A percentile compares a stretch with the other conserved stretches of the same genome.
These are phyloP conservation scores for Hephaestus fuliginosus DNA, from an alignment of 2,797 vertebrate genomes.

Conservation along the genomic window DNA sequence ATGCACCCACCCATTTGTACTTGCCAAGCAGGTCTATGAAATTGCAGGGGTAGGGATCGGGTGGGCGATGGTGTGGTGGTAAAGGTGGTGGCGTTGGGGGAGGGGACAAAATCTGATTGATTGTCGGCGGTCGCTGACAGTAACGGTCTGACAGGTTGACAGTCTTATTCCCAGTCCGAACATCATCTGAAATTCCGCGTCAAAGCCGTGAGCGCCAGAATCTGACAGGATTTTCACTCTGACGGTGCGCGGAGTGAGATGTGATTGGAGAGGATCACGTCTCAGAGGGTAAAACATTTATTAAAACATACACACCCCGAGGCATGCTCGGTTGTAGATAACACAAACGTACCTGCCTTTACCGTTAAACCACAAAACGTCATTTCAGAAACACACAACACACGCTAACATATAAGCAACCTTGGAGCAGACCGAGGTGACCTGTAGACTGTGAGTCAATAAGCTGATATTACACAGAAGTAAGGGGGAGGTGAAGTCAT, in stretches of 20 bases:
- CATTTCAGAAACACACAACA: not conserved
- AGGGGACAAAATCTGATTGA: slow-evolving; percentile 31
- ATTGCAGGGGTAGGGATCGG: not conserved
- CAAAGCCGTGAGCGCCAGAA: not conserved
- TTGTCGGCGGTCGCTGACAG: slow-evolving; percentile 9
- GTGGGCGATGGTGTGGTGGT: too few species aligned
- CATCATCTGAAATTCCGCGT: slow-evolving; percentile 18
- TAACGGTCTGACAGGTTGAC: slow-evolving; percentile 27
- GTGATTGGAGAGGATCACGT: not conserved
- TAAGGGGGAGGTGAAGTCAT: slow-evolving; percentile 9
- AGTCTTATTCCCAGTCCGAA: slow-evolving; percentile 23
- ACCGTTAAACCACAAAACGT: not conserved
- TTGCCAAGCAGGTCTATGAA: slow-evolving; percentile 11
- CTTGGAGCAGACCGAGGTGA: slow-evolving; percentile 6
- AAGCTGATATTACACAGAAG: slow-evolving; percentile 22
- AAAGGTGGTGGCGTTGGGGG: not conserved
- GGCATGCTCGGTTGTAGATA: not conserved
- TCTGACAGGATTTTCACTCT: slow-evolving; percentile 10
- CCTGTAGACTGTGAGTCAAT: slow-evolving; percentile 19
- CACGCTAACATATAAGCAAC: not conserved
- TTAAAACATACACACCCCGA: not conserved
- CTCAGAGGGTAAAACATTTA: not conserved
- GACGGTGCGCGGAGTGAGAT: not conserved
- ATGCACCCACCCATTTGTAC: not conserved
- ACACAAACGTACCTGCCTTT: not conserved